Base-by-base conservation (phyloP, 2,888 invertebrate genomes). In the Polietes domitor region DNA sequence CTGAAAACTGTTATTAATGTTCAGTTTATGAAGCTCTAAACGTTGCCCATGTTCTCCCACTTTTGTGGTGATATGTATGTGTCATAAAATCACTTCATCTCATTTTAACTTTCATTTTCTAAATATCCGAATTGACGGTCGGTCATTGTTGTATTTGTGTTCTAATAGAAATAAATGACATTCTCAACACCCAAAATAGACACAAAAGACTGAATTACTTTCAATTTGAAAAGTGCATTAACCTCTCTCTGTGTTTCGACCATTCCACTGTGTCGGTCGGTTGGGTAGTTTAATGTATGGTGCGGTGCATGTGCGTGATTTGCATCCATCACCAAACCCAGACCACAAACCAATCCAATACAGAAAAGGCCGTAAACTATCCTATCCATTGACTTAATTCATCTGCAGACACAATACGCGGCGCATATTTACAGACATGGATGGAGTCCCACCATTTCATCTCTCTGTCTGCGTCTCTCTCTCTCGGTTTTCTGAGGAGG, bases 301-400 rank as follows among this genome's bases (percentile, higher is more conserved):
- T n/a, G n/a, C n/a, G n/a, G 47, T n/a, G 43, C 3, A 68, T 68
- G 28, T 55, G 53, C 70, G 63, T 58, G 80, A 83, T 80, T 83
- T 83, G 77, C 83, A 80, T 83, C 68, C 74, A 80, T 74, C 83
- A 80, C 68, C 70, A 61, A 68, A 61, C 1, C n/a, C 0, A 28
- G 41, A 9, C 43, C 47, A 47, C 12, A 32, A 32, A 32, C 47
- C 47, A 47, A 12, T 12, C 41, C 68, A 68, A 26, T 58, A 58
- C 58, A 26, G 19, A 47, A 2, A 68, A 0, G 19, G 24, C 19
- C 41, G 37, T 68, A 68, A 68, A 28, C 61, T 61, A 61, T 61
- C n/a, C 41, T 21, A 68, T 24, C 37, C 68, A 68, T 43, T 68
- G 68, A 43, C 43, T 68, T 68, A 68, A 68, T 68, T 68, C 68